Evolutionary conservation across 2,113 vertebrate species (phyloP).

Genomic region (Himantopus leucocephalus): DNA sequence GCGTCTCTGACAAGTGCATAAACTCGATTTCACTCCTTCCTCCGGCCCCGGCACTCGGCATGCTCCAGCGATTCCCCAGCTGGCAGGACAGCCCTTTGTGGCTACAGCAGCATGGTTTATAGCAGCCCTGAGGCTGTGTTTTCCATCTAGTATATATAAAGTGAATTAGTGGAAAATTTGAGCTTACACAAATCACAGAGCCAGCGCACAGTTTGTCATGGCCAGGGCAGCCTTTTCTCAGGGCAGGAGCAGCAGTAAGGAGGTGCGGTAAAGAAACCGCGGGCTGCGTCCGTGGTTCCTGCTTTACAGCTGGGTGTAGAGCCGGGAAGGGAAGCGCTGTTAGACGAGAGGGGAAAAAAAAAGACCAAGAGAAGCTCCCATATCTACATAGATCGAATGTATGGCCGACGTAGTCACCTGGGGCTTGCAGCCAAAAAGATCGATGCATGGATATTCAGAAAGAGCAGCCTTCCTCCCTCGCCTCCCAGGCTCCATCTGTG

Average conservation of each 20-base stretch:
- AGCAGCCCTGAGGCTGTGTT: constrained; percentile 53
- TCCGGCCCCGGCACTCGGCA: neutral
- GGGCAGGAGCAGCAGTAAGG: neutral
- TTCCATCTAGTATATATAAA: constrained; percentile 33
- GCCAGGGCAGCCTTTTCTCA: constrained; percentile 2
- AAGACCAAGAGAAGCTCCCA: neutral
- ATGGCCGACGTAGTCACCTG: neutral
- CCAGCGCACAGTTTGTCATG: neutral
- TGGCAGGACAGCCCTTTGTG: neutral
- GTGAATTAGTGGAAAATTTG: constrained; percentile 59
- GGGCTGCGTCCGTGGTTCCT: neutral
- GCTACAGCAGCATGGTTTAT: constrained; percentile 38
- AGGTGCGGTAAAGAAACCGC: neutral
- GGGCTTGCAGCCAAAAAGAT: neutral
- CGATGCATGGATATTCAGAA: neutral
- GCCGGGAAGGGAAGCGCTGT: neutral
- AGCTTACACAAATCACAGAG: constrained; percentile 43
- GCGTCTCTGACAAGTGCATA: neutral
- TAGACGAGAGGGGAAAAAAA: neutral
- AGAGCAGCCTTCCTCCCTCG: neutral
- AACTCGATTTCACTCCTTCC: neutral
- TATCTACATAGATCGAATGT: neutral
- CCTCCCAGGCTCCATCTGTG: neutral
- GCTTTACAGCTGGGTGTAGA: neutral
- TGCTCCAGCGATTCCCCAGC: constrained; percentile 14